A percentile compares a stretch with the other conserved stretches of the same genome.
Evolutionary conservation across 2,113 vertebrate genomes (phyloP).

Genomic region (Rhizomys pruinosus): DNA sequence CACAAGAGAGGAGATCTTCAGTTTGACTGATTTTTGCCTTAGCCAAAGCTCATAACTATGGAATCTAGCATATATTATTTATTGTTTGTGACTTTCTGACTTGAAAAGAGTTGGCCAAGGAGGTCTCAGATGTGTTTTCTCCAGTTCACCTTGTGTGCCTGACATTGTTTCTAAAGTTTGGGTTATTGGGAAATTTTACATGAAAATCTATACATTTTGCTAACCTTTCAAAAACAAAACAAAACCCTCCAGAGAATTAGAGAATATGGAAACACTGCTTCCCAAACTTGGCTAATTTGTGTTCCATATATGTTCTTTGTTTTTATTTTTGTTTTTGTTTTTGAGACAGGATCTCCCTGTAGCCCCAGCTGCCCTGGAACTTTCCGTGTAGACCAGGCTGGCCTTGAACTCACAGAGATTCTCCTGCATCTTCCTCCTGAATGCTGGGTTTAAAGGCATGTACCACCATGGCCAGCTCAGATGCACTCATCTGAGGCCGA

Average conservation of each 20-base stretch:
- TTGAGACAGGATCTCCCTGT: no score
- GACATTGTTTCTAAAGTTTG: background rate
- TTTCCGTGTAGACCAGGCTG: no score
- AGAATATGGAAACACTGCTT: constrained; percentile 33
- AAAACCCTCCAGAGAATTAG: constrained; percentile 20
- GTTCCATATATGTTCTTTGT: no score
- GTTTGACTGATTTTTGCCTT: background rate
- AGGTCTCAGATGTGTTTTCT: background rate
- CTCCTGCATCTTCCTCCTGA: no score
- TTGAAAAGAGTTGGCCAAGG: background rate
- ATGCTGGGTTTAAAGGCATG: no score
- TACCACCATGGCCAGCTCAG: no score
- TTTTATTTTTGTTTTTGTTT: no score
- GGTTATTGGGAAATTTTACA: background rate
- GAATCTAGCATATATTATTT: background rate
- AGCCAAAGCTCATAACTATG: background rate
- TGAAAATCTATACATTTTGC: constrained; percentile 17
- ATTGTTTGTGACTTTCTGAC: background rate
- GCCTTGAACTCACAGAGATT: no score
- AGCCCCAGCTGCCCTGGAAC: no score
- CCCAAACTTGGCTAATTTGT: background rate
- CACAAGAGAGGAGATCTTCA: background rate
- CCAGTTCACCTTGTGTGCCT: background rate
- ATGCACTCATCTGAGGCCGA: background rate
- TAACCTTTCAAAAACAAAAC: background rate